phyloP scores from a whole-genome alignment of 2,797 vertebrate species.

The Urophycis tenuis region DNA sequence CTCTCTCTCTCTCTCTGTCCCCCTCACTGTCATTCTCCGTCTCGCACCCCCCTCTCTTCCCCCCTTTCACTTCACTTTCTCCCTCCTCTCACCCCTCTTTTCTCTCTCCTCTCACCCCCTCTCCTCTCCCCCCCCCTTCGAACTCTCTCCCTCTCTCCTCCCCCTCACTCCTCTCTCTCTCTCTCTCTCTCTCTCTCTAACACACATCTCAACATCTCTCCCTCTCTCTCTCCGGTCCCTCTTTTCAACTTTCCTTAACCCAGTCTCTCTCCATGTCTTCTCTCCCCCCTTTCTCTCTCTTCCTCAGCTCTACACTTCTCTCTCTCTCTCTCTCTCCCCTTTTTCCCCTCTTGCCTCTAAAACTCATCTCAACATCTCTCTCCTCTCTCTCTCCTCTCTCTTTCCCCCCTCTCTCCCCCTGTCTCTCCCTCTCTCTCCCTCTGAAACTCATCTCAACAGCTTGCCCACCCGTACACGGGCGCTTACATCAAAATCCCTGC shows the following conservation, averaged over 20 bases:
- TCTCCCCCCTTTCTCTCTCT: not conserved
- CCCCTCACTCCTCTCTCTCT: not conserved
- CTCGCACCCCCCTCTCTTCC: too few relatives aligned
- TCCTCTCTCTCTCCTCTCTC: not conserved
- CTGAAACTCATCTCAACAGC: not conserved
- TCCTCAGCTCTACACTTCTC: not conserved
- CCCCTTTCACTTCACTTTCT: too few relatives aligned
- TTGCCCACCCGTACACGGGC: not conserved
- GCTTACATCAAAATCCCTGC: not conserved
- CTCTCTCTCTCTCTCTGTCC: not conserved
- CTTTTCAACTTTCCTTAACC: too few relatives aligned
- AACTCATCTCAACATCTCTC: not conserved
- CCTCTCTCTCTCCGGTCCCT: too few relatives aligned
- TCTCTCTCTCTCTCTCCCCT: not conserved
- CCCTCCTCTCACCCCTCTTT: too few relatives aligned
- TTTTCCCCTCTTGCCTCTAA: not conserved
- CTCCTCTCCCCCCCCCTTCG: not conserved
- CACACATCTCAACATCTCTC: too few relatives aligned
- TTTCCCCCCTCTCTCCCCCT: not conserved
- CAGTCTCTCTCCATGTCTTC: not conserved
- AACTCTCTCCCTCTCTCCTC: not conserved
- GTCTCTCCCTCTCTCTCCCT: not conserved
- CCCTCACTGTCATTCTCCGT: not conserved
- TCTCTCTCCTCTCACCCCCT: too few relatives aligned
- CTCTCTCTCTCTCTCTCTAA: too few relatives aligned